These are phyloP conservation scores for Charadrius vociferus DNA, from an alignment of 2,113 vertebrate genomes.

Conservation along the genomic window DNA sequence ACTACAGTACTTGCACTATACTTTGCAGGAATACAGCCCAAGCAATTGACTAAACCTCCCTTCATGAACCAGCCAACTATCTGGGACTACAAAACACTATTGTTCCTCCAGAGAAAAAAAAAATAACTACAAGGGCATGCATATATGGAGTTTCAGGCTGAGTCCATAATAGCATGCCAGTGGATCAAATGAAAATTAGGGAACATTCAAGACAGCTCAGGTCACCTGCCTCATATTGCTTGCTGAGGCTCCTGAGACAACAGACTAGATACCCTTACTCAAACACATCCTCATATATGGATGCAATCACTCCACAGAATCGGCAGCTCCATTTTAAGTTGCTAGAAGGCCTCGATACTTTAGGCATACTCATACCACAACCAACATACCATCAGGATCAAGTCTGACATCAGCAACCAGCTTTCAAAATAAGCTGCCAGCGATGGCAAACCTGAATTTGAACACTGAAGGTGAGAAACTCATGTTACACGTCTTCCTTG, in stretches of 20 bases:
- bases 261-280: neutral
- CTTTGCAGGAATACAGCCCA: neutral
- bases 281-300: neutral
- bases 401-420: neutral
- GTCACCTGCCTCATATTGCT: neutral
- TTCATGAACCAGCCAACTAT: neutral
- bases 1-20: neutral
- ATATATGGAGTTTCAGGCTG: neutral
- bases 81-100: neutral
- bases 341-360: neutral
- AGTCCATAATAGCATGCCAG: neutral
- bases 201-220: neutral
- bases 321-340: neutral
- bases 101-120: neutral
- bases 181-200: neutral
- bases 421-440: neutral
- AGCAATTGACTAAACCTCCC: neutral
- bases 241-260: neutral
- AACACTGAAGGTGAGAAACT: neutral
- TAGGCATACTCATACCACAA: neutral
- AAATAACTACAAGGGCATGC: neutral
- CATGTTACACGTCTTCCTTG: rapidly evolving
- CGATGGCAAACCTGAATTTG: neutral
- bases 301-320: neutral
- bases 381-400: neutral